phyloP scores from a whole-genome alignment of 2,113 vertebrate species.

The Jaculus jaculus region DNA sequence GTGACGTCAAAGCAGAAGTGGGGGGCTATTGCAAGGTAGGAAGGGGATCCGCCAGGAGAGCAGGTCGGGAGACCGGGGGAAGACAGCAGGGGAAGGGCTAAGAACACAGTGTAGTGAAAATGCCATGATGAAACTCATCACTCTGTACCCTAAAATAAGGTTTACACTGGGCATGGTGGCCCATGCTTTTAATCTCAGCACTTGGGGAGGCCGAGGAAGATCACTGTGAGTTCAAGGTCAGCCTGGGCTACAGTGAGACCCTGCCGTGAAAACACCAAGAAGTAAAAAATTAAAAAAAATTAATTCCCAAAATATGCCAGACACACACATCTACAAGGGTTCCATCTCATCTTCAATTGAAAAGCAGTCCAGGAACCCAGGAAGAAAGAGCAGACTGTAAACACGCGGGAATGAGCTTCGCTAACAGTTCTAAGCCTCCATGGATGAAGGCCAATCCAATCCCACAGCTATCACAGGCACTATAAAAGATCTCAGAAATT shows the following conservation, averaged over 20 bases:
- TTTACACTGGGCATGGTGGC: neutral
- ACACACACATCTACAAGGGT: neutral
- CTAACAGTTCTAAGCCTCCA: neutral
- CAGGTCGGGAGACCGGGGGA: neutral
- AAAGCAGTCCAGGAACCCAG: neutral
- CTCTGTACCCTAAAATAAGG: too few species aligned
- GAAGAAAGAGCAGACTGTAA: neutral
- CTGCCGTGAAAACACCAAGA: neutral
- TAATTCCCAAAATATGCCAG: neutral
- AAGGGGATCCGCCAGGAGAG: too few species aligned
- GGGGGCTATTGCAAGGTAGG: neutral
- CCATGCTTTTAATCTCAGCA: neutral
- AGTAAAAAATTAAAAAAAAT: neutral
- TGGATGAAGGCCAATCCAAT: neutral
- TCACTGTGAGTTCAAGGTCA: neutral
- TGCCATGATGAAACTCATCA: neutral
- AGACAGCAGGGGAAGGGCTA: neutral
- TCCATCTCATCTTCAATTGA: neutral
- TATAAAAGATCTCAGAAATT: neutral
- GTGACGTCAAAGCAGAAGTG: neutral
- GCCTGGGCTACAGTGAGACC: too few species aligned
- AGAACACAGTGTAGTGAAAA: neutral
- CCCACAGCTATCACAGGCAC: neutral
- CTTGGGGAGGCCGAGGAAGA: neutral
- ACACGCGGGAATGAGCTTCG: neutral